phyloP scores from a whole-genome alignment of 2,797 vertebrate species.

The Yasuhikotakia modesta region DNA sequence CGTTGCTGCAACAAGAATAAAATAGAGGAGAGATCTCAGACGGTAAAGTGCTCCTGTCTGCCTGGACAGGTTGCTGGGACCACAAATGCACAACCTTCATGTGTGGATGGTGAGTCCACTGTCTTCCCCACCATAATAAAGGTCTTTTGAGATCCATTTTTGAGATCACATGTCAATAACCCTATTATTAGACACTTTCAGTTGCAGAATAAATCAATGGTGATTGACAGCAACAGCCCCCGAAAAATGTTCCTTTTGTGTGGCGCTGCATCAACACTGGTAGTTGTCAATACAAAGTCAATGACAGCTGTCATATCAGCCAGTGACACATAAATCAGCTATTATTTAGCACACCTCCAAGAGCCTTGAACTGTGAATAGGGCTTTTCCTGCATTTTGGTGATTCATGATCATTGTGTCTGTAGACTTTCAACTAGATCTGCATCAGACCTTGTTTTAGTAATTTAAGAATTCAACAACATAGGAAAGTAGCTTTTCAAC shows the following conservation, averaged over 20 bases:
- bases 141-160: constrained; percentile 29
- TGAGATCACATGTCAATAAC: background rate
- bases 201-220: background rate
- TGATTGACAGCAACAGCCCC: background rate
- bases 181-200: background rate
- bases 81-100: constrained; percentile 88
- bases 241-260: background rate
- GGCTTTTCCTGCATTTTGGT: too few species aligned
- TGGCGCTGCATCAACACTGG: background rate
- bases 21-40: constrained; percentile 94
- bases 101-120: constrained; percentile 87
- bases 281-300: background rate
- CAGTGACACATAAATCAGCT: background rate
- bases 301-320: background rate
- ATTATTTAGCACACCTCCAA: background rate
- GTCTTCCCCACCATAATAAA: constrained; percentile 50
- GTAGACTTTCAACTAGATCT: too few species aligned
- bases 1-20: constrained; percentile 96
- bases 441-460: too few species aligned
- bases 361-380: background rate
- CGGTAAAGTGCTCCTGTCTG: constrained; percentile 95
- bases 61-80: constrained; percentile 95
- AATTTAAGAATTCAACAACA: too few species aligned
- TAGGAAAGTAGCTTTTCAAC: too few species aligned
- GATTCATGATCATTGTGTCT: too few species aligned